Conservation (phyloP, 1,140 invertebrate species). For the Maconellicoccus hirsutus region DNA sequence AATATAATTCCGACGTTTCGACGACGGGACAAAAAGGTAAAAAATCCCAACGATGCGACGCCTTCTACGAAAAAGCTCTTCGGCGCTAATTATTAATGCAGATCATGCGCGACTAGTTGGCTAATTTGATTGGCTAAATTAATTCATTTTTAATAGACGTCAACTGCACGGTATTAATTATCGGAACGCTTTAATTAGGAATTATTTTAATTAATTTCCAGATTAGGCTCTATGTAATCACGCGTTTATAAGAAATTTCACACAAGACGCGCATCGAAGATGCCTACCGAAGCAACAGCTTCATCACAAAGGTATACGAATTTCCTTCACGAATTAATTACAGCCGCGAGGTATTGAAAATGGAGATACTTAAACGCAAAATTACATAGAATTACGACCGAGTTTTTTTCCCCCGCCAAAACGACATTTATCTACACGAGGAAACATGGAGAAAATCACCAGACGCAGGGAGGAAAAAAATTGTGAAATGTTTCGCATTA, state of each 20-base stretch:
- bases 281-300: too few species aligned
- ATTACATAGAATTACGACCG: background rate
- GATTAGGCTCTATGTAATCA: background rate
- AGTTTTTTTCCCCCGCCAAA: background rate
- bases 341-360: background rate
- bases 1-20: too few species aligned
- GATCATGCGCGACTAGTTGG: background rate
- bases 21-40: too few species aligned
- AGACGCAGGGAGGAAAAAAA: background rate
- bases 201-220: constrained; percentile 10
- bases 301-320: too few species aligned
- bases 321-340: background rate
- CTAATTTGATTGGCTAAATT: background rate
- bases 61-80: too few species aligned
- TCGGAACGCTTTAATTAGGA: background rate
- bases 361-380: background rate
- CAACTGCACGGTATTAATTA: background rate
- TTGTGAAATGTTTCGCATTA: background rate
- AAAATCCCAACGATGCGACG: too few species aligned
- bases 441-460: background rate
- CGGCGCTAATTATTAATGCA: background rate
- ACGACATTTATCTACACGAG: background rate
- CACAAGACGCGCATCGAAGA: too few species aligned
- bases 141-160: background rate
- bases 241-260: background rate